These are phyloP conservation scores for Cecropterus lyciades DNA, from an alignment of 1,140 invertebrate species.

Conservation along the genomic window DNA sequence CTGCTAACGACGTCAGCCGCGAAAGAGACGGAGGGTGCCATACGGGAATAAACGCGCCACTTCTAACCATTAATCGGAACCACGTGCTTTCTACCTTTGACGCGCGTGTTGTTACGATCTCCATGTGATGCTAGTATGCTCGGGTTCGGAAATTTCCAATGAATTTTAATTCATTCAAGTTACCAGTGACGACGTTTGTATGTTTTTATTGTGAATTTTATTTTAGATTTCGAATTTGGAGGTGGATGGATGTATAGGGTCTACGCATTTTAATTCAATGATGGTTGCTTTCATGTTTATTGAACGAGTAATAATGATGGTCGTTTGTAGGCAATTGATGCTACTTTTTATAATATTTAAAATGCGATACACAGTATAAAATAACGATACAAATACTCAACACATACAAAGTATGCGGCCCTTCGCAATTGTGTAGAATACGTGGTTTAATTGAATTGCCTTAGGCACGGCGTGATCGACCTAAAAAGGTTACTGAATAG, in stretches of 20 bases:
- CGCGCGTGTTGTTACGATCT: neutral
- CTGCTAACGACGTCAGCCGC: conserved; percentile 9
- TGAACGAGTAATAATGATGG: neutral
- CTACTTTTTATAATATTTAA: too few relatives aligned
- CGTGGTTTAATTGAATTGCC: conserved; percentile 55
- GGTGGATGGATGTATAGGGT: neutral
- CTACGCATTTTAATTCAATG: neutral
- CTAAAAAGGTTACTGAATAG: conserved; percentile 43
- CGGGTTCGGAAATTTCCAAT: neutral
- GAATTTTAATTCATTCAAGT: neutral
- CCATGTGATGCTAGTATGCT: neutral
- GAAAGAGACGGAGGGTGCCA: conserved; percentile 14
- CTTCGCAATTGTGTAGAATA: conserved; percentile 23
- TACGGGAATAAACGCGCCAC: conserved; percentile 1
- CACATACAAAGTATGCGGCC: neutral
- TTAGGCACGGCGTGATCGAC: conserved; percentile 44
- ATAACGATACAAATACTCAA: too few relatives aligned
- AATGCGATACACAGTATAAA: too few relatives aligned
- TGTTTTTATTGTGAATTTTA: neutral
- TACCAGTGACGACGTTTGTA: neutral
- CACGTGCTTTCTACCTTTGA: neutral
- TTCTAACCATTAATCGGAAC: conserved; percentile 15
- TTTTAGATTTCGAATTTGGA: neutral
- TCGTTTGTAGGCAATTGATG: neutral
- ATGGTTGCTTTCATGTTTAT: conserved; percentile 1